phyloP scores from a whole-genome alignment of 2,888 invertebrate species.

The Melolontha melolontha region DNA sequence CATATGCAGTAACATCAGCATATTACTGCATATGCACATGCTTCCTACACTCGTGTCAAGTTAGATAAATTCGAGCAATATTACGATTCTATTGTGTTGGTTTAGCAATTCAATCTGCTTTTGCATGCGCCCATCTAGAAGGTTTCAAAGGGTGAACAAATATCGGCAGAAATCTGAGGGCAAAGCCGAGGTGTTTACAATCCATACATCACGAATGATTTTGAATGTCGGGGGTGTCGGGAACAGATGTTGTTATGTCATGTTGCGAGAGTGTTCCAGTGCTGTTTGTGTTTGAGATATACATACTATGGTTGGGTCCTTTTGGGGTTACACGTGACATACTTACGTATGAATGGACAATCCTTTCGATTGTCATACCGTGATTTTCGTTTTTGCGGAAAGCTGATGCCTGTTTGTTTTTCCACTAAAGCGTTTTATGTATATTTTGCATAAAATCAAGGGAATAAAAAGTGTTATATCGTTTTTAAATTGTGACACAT shows the following conservation, averaged over 20 bases:
- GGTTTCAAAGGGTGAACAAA: conserved; percentile 24
- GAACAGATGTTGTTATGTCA: conserved; percentile 37
- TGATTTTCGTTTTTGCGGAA: too few relatives aligned
- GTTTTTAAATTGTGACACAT: too few relatives aligned
- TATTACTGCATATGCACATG: too few relatives aligned
- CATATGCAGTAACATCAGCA: too few relatives aligned
- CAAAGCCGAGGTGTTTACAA: too few relatives aligned
- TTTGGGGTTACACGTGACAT: conserved; percentile 18
- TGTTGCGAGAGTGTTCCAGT: conserved; percentile 15
- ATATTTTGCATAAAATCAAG: too few relatives aligned
- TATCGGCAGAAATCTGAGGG: conserved; percentile 11
- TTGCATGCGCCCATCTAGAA: conserved; percentile 15
- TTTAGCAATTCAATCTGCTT: conserved; percentile 28
- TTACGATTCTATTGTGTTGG: conserved; percentile 23
- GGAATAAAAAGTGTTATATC: too few relatives aligned
- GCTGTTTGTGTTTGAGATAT: conserved; percentile 23
- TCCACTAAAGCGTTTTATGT: too few relatives aligned
- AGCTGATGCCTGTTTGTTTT: too few relatives aligned
- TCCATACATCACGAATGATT: too few relatives aligned
- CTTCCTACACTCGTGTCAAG: too few relatives aligned
- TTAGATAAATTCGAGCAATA: conserved; percentile 12
- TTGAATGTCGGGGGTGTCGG: conserved; percentile 2
- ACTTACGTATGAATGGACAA: conserved; percentile 1
- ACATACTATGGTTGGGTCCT: background rate
- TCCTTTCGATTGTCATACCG: too few relatives aligned